Evolutionary conservation across 2,797 vertebrate species (phyloP), one percentile per base, ranked within the genome.

Genomic region (Xiphophorus birchmanni): DNA sequence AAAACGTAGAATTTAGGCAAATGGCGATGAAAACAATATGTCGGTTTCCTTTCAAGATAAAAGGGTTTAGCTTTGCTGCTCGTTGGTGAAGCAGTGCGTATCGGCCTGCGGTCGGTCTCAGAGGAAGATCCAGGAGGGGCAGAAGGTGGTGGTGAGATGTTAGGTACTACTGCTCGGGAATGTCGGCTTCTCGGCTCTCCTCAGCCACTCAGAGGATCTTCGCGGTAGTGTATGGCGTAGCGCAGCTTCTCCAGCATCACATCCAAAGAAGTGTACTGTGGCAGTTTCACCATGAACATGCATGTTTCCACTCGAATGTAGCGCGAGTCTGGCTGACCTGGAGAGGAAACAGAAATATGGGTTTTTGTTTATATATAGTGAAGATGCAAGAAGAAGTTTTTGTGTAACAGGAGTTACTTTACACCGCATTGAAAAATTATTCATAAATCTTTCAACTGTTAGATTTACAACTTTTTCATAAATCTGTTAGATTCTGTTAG

Each of bases 251-350:
- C 98, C 95, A 99, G 95, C 98, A 99, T 99, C 88, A 96, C 97
- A 6, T 99, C 98, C 88, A 99, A 91, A 0, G 98, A 98, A 37
- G 97, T 97, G 86, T 99, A 99, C 95, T 99, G 98, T 0, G 98
- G 98, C 18, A 99, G 97, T 84, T 99, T 99, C 90, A 99, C 96
- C 98, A 99, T 99, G 90, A 99, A 99, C 98, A 99, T 99, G 88
- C 98, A 99, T 40, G 98, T 99, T 93, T 99, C 98, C 74, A 99
- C 98, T 0, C 98, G 97, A 90, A 99, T 98, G 94, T 99, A 98
- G 73, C 98, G 97, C 0, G 96, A 97, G 88, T 99, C 98, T 0
- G 98, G 97, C 65, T 97, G 97, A 63, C 98, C 98, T 99, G 89
- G 2, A 78, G 82, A 78, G 65, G 2, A 69, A 50, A 88, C 26